These are phyloP conservation scores for Palythoa heliodiscus DNA, from an alignment of 92 coral and sea anemone species.

Conservation along the genomic window DNA sequence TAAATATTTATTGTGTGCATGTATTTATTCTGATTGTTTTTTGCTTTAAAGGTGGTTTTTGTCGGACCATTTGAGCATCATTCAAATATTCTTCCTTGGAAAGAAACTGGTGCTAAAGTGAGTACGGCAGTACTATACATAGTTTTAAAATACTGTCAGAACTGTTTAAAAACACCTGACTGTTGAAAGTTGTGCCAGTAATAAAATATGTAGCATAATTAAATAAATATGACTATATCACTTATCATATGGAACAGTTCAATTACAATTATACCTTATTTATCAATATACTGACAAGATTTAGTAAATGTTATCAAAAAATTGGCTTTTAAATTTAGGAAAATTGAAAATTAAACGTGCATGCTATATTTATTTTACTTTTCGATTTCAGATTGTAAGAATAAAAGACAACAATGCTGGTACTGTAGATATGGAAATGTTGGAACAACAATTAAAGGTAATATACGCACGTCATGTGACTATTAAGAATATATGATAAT, in stretches of 20 bases:
- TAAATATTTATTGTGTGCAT: too few relatives aligned
- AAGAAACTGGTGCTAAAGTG: conserved; percentile 75
- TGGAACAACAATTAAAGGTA: conserved; percentile 68
- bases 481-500: too few relatives aligned
- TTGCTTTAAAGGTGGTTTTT: conserved; percentile 63
- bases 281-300: neutral
- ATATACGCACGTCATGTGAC: neutral
- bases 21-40: too few relatives aligned
- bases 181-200: too few relatives aligned
- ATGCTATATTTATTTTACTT: neutral
- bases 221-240: too few relatives aligned
- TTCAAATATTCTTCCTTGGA: conserved; percentile 81
- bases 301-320: neutral
- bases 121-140: neutral
- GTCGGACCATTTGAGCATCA: conserved; percentile 87
- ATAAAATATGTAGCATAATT: too few relatives aligned
- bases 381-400: conserved; percentile 60
- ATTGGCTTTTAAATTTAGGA: too few relatives aligned
- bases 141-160: neutral
- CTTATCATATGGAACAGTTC: too few relatives aligned
- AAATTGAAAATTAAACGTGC: too few relatives aligned
- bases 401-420: conserved; percentile 70
- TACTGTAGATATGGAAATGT: conserved; percentile 70
- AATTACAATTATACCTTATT: too few relatives aligned
- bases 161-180: too few relatives aligned